Evolutionary conservation across 2,113 vertebrate genomes (phyloP).

Genomic region (Bothrops jararaca): DNA sequence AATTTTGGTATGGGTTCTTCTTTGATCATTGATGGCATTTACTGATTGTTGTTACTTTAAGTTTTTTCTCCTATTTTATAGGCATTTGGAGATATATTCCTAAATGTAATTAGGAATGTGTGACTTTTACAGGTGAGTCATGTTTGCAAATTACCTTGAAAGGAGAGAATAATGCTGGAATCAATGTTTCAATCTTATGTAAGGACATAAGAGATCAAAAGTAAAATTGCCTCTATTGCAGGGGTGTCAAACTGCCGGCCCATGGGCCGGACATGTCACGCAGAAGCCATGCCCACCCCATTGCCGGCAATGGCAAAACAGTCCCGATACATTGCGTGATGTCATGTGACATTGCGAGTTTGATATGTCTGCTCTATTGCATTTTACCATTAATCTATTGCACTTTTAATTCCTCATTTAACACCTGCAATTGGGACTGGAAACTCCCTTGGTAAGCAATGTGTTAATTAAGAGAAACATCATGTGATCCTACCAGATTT

Average conservation of each 20-base stretch:
- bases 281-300: no score
- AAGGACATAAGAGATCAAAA: not conserved
- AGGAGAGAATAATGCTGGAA: not conserved
- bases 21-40: not conserved
- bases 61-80: fast-evolving
- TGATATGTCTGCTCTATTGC: not conserved
- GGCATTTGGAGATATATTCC: not conserved
- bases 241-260: no score
- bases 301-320: no score
- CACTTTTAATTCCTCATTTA: not conserved
- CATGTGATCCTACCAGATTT: not conserved
- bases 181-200: not conserved
- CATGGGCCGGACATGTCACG: no score
- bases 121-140: conserved; percentile 45
- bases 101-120: conserved; percentile 32
- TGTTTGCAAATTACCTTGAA: not conserved
- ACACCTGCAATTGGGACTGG: not conserved
- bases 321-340: no score
- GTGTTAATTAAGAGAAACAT: not conserved
- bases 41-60: not conserved
- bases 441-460: not conserved
- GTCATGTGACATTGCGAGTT: no score
- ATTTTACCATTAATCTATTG: not conserved
- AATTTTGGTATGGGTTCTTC: not conserved
- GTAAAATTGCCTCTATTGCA: not conserved